phyloP scores from a whole-genome alignment of 2,888 invertebrate species.

The Drosophila mimetica region DNA sequence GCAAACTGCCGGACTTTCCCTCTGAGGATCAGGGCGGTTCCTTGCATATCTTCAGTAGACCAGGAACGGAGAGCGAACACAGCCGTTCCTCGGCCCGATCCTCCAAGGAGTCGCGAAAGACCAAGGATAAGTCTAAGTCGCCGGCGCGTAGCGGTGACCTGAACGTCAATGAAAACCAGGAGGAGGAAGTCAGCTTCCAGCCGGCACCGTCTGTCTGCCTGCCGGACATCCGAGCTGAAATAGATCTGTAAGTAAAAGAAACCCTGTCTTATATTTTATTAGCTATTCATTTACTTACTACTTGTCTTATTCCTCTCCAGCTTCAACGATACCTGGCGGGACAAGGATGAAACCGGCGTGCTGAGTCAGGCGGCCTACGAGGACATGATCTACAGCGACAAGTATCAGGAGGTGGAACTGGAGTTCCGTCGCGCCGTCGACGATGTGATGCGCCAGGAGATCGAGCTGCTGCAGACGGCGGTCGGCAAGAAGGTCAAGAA shows the following conservation, averaged over 20 bases:
- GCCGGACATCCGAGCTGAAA: conserved; percentile 89
- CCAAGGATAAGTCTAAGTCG: conserved; percentile 90
- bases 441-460: conserved; percentile 89
- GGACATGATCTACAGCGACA: conserved; percentile 93
- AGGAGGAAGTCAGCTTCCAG: conserved; percentile 86
- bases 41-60: conserved; percentile 91
- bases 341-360: conserved; percentile 90
- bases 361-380: conserved; percentile 90
- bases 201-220: conserved; percentile 90
- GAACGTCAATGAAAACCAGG: conserved; percentile 88
- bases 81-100: conserved; percentile 92
- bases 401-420: conserved; percentile 91
- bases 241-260: conserved; percentile 87
- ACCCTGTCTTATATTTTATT: neutral
- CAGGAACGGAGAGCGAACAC: conserved; percentile 91
- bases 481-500: conserved; percentile 92
- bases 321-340: conserved; percentile 93
- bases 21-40: conserved; percentile 96
- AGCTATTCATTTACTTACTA: too few relatives aligned
- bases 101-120: conserved; percentile 91
- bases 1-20: conserved; percentile 95
- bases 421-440: conserved; percentile 93
- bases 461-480: conserved; percentile 87
- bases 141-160: conserved; percentile 84
- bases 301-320: conserved; percentile 58